phyloP scores from a whole-genome alignment of 1,140 invertebrate genomes.

The Magallana gigas region DNA sequence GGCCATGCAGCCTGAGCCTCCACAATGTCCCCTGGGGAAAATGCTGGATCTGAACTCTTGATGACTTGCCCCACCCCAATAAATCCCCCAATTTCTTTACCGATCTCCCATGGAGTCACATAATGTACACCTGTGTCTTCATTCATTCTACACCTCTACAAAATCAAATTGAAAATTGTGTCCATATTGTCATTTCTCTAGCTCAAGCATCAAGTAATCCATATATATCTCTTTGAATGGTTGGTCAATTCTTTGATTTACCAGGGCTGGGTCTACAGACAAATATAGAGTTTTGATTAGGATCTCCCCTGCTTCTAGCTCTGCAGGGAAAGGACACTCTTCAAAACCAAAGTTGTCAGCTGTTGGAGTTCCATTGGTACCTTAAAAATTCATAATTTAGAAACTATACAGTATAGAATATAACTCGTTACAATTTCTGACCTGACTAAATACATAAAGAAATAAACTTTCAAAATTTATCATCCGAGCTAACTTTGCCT shows the following conservation, averaged over 20 bases:
- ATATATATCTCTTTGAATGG: too few species aligned
- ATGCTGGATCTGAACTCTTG: constrained; percentile 54
- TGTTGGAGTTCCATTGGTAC: constrained; percentile 66
- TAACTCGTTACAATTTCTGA: too few species aligned
- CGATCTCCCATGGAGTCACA: constrained; percentile 65
- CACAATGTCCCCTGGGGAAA: constrained; percentile 67
- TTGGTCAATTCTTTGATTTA: constrained; percentile 49
- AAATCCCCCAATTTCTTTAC: constrained; percentile 66
- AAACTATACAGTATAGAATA: too few species aligned
- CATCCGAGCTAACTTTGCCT: too few species aligned
- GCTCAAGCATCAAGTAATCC: neutral
- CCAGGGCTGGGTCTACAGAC: constrained; percentile 75
- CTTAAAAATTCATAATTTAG: constrained; percentile 51
- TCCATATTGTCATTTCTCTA: neutral
- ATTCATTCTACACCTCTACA: constrained; percentile 76
- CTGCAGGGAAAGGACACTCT: constrained; percentile 53
- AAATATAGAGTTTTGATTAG: constrained; percentile 71
- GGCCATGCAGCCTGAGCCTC: constrained; percentile 65
- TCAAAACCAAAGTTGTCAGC: constrained; percentile 69
- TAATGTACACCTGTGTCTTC: constrained; percentile 72
- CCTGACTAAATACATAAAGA: too few species aligned
- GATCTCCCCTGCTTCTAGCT: constrained; percentile 60
- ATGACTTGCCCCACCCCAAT: constrained; percentile 70
- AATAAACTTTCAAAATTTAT: too few species aligned
- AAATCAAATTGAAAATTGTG: constrained; percentile 15